These are phyloP conservation scores for Platorchestia sp. DNA, from an alignment of 1,140 invertebrate species.

Conservation along the genomic window DNA sequence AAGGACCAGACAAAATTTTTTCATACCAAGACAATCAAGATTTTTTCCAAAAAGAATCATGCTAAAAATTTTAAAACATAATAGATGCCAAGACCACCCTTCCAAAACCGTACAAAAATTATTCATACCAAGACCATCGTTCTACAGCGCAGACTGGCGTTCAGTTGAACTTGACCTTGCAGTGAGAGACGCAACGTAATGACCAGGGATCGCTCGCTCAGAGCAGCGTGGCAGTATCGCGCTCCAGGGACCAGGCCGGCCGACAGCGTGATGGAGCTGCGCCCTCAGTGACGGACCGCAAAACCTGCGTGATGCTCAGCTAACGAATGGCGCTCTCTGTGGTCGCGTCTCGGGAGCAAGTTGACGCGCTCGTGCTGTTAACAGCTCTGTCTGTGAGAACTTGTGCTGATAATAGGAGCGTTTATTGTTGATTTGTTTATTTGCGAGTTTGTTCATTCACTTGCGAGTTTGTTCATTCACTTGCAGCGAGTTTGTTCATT, in stretches of 20 bases:
- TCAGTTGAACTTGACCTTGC: background rate
- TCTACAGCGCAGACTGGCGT: background rate
- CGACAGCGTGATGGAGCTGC: background rate
- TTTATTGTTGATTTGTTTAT: background rate
- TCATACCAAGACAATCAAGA: too few species aligned
- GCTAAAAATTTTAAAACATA: too few species aligned
- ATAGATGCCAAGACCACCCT: too few species aligned
- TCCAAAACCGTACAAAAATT: too few species aligned
- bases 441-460: background rate
- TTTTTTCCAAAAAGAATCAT: too few species aligned
- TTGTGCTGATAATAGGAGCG: background rate
- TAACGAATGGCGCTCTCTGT: background rate
- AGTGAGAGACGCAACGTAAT: background rate
- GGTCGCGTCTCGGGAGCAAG: background rate
- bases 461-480: background rate
- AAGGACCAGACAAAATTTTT: too few species aligned
- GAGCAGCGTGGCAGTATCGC: background rate
- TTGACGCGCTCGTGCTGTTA: background rate
- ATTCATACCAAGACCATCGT: background rate
- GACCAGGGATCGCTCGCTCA: background rate
- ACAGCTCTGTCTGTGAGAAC: background rate
- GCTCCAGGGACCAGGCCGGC: background rate
- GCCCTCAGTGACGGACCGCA: background rate
- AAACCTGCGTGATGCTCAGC: background rate
- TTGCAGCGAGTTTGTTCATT: too few species aligned